Conservation (phyloP, 2,888 invertebrate genomes). For the Isotomurus palustris region DNA sequence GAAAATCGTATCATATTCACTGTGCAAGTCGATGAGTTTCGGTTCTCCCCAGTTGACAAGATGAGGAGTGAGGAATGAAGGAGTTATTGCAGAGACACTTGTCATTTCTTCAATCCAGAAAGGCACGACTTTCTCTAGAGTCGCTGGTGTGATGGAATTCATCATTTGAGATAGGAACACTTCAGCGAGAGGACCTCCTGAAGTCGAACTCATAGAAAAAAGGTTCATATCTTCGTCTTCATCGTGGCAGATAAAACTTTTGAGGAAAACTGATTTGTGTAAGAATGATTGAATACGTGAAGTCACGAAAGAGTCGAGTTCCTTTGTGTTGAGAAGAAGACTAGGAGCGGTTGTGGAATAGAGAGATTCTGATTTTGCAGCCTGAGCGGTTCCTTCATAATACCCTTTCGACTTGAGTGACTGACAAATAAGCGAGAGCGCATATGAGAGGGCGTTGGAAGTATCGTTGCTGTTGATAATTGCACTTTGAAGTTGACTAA, state of each 20-base stretch:
- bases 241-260: too few relatives aligned
- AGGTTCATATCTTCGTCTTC: too few relatives aligned
- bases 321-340: not conserved
- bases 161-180: too few relatives aligned
- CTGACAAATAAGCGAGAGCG: too few relatives aligned
- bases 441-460: too few relatives aligned
- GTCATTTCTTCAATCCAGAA: not conserved
- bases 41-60: constrained; percentile 19
- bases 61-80: constrained; percentile 1
- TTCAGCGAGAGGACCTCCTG: too few relatives aligned
- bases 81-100: too few relatives aligned
- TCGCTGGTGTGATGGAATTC: too few relatives aligned
- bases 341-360: not conserved
- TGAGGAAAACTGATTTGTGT: too few relatives aligned
- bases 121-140: too few relatives aligned
- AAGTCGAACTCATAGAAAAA: too few relatives aligned
- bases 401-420: not conserved
- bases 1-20: constrained; percentile 33
- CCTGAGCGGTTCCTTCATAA: not conserved
- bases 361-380: not conserved
- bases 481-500: not conserved
- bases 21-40: constrained; percentile 20
- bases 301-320: constrained; percentile 1
- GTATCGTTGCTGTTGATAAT: not conserved
- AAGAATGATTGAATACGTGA: not conserved